Evolutionary conservation across 2,797 vertebrate species (phyloP).

Genomic region (Pelochelys cantorii): DNA sequence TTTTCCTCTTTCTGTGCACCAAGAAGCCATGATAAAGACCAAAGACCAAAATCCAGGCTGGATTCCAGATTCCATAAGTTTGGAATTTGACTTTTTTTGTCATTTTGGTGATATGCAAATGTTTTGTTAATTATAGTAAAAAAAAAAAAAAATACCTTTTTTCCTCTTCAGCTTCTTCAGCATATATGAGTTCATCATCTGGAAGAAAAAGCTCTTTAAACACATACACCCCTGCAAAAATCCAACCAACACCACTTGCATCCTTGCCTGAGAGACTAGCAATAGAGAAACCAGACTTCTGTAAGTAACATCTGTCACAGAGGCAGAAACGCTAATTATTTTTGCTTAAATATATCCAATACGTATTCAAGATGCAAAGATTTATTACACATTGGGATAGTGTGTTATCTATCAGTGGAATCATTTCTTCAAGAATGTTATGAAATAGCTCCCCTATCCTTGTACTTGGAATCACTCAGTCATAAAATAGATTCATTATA

Average conservation of each 20-base stretch:
- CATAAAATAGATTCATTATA: neutral
- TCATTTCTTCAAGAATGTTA: neutral
- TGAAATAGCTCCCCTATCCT: neutral
- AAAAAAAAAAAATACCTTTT: neutral
- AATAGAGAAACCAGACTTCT: constrained; percentile 63
- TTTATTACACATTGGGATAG: neutral
- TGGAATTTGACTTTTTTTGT: neutral
- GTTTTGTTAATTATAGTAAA: neutral
- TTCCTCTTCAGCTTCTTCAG: constrained; percentile 66
- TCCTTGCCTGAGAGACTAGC: constrained; percentile 70
- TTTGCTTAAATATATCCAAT: constrained; percentile 8
- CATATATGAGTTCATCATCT: constrained; percentile 72
- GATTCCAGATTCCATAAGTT: neutral
- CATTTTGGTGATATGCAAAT: neutral
- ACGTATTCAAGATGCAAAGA: neutral
- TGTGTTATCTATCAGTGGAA: neutral
- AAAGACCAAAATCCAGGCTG: neutral
- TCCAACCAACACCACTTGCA: constrained; percentile 85
- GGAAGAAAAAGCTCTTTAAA: constrained; percentile 87
- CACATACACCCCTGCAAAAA: constrained; percentile 88
- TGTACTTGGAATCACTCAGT: neutral
- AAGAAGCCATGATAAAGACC: neutral
- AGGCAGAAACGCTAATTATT: neutral
- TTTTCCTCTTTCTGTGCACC: neutral
- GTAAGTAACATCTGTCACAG: constrained; percentile 53